Evolutionary conservation across 2,797 vertebrate genomes (phyloP).

Genomic region (Mionectes olivaceus): DNA sequence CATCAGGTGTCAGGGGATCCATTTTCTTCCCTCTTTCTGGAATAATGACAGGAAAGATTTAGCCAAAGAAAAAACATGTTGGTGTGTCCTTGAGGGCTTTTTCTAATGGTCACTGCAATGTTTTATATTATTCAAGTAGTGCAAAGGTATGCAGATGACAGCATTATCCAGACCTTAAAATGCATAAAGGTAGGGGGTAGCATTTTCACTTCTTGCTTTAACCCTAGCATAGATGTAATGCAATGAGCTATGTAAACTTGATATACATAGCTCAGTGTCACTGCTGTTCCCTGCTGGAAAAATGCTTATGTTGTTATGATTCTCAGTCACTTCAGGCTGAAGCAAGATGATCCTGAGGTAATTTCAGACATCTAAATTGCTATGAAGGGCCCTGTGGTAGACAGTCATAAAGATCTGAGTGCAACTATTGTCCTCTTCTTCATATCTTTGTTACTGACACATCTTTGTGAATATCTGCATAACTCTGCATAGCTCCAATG

Average conservation of each 20-base stretch:
- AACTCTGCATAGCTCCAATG: background rate
- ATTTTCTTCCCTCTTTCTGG: background rate
- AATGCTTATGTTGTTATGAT: background rate
- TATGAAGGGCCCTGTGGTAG: background rate
- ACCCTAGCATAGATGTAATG: background rate
- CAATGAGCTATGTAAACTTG: background rate
- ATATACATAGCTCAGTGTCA: background rate
- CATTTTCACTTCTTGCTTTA: background rate
- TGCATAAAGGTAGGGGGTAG: background rate
- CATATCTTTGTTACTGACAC: background rate
- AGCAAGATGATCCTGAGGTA: background rate
- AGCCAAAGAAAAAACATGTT: background rate
- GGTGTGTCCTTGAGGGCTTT: background rate
- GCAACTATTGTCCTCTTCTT: background rate
- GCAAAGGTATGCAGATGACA: background rate
- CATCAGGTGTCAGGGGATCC: background rate
- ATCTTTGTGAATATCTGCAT: background rate
- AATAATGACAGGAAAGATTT: background rate
- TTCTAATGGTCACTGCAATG: background rate
- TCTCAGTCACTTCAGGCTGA: background rate
- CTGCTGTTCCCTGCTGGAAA: background rate
- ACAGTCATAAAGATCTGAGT: background rate
- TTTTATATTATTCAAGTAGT: background rate
- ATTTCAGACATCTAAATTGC: background rate
- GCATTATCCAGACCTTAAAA: background rate